These are phyloP conservation scores for Kobus ellipsiprymnus DNA, from an alignment of 2,113 vertebrate species.

Conservation along the genomic window DNA sequence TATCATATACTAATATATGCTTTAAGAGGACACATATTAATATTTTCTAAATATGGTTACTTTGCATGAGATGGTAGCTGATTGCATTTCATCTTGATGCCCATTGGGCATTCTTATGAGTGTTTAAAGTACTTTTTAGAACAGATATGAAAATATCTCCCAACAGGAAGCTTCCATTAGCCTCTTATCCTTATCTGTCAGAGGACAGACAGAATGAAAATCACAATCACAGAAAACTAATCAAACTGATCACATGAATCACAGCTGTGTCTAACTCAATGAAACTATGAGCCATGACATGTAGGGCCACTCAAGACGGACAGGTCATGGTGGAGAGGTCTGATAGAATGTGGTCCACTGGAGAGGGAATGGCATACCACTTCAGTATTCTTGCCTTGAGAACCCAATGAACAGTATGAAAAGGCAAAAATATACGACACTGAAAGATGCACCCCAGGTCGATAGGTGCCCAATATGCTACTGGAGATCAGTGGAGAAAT, in stretches of 20 bases:
- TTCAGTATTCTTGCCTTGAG: neutral
- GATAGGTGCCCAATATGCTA: neutral
- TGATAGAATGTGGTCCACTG: neutral
- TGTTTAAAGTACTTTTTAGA: neutral
- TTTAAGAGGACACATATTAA: neutral
- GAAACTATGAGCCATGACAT: neutral
- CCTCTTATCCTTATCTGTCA: neutral
- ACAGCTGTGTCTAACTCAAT: neutral
- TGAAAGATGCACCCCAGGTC: neutral
- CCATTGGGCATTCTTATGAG: neutral
- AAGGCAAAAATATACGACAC: neutral
- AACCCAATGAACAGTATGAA: neutral
- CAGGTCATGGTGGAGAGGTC: neutral
- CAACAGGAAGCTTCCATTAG: neutral
- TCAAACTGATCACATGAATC: neutral
- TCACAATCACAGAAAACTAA: neutral
- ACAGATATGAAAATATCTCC: neutral
- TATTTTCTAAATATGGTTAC: neutral
- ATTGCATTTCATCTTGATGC: neutral
- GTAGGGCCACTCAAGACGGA: neutral
- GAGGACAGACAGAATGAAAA: neutral
- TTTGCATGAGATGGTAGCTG: neutral
- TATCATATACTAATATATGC: neutral
- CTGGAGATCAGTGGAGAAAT: neutral
- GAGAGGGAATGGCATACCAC: neutral